Conservation (phyloP, 1,140 invertebrate genomes). For the Drosophila santomea region DNA sequence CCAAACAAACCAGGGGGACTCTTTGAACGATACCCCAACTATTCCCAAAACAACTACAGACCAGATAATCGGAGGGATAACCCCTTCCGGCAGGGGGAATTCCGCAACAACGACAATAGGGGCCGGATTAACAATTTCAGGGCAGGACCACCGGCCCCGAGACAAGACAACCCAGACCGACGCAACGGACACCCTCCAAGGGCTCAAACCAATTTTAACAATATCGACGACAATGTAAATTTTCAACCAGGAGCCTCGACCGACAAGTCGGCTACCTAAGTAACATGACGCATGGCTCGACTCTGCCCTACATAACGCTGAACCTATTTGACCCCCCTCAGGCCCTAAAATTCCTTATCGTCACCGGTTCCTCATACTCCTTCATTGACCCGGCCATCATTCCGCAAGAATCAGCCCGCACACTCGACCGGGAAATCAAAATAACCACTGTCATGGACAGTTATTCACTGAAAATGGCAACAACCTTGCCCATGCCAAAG, state of each 20-base stretch:
- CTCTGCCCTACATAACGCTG: background rate
- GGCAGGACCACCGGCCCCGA: background rate
- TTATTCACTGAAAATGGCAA: background rate
- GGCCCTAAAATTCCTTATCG: conserved; percentile 6
- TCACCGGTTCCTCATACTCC: conserved; percentile 13
- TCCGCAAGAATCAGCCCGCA: background rate
- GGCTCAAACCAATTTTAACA: no score
- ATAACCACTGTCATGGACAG: background rate
- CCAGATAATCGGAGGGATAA: background rate
- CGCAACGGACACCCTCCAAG: background rate
- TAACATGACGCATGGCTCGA: background rate
- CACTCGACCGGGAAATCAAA: background rate
- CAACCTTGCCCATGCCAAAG: no score
- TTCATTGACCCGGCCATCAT: conserved; percentile 6
- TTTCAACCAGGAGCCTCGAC: conserved; percentile 2
- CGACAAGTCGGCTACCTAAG: conserved; percentile 4
- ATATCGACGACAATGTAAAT: background rate
- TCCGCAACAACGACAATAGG: background rate
- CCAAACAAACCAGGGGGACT: background rate
- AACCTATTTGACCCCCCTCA: background rate
- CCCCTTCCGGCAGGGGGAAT: background rate
- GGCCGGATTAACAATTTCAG: background rate
- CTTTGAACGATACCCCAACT: background rate
- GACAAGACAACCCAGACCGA: background rate
- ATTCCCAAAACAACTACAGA: background rate